Evolutionary conservation across 1,140 invertebrate species (phyloP), one percentile per base, ranked within the genome.

Genomic region (Brachionus paranguensis): DNA sequence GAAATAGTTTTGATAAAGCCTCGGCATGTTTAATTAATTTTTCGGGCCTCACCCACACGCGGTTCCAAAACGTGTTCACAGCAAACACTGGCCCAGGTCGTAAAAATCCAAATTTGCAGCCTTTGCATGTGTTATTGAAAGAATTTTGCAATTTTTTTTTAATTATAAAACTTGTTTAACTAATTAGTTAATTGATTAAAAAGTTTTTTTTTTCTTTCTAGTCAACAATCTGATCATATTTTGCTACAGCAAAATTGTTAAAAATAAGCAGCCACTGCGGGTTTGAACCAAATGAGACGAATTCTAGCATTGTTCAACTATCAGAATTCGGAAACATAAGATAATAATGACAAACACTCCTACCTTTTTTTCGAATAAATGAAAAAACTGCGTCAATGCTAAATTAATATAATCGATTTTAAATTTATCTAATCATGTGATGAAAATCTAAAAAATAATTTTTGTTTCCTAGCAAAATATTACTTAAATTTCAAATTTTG

Each of bases 1-100:
- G 53, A 24, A 60, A 60, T 60, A 60, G 53, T 68, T 68, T 68
- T 68, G 65, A 68, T 68, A 68, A 68, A 68, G 20, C 6, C n/a
- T 33, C 29, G 65, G n/a, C 65, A 68, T 33, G 27, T 33, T 68
- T 33, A 68, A 68, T 33, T 68, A 68, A 68, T 68, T 68, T 33
- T 37, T 41, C 20, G 33, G 33, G 14, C 27, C 65, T 68, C 65
- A 68, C 65, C 65, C 65, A 68, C 65, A 68, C 24, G 65, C n/a
- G 24, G 6, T 68, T 37, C 12, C 10, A 68, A 68, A 68, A 68
- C 65, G 65, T 68, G 27, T 29, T 33, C 27, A 41, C 0, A 68
- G 14, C 20, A 27, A 65, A 14, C 20, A 11, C 17, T 65, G 20
- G 20, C 20, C 60, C 17, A 24, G 27, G 27, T 24, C 20, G 11